These are phyloP conservation scores for Chitala chitala DNA, from an alignment of 2,113 vertebrate species.

Conservation along the genomic window DNA sequence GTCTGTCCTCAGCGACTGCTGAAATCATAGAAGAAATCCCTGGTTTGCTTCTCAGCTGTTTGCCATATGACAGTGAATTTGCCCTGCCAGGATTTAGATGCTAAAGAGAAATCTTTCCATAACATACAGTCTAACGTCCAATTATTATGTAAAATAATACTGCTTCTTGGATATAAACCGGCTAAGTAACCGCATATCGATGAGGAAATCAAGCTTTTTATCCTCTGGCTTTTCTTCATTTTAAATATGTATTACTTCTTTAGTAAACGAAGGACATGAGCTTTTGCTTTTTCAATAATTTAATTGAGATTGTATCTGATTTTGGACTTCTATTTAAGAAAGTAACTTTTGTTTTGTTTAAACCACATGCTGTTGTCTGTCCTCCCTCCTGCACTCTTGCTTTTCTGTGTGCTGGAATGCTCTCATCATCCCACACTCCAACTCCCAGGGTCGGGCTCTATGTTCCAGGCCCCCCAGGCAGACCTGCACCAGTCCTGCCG, in stretches of 20 bases:
- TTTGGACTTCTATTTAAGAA: constrained; percentile 29
- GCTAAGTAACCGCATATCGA: not conserved
- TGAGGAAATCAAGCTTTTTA: not conserved
- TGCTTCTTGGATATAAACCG: not conserved
- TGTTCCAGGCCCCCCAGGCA: constrained; percentile 26
- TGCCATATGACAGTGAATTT: not conserved
- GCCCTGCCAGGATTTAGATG: not conserved
- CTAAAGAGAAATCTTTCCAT: too few species aligned
- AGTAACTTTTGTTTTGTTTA: constrained; percentile 20
- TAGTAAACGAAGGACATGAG: constrained; percentile 1
- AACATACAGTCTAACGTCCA: too few species aligned
- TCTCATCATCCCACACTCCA: not conserved
- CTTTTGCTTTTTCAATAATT: not conserved
- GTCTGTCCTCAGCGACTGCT: not conserved
- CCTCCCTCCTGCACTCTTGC: not conserved
- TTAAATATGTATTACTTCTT: not conserved
- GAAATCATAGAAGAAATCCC: not conserved
- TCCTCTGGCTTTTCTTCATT: not conserved
- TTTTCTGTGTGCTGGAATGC: not conserved
- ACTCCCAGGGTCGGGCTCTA: constrained; percentile 27
- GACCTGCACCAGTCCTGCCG: constrained; percentile 64
- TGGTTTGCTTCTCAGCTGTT: not conserved
- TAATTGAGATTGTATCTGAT: constrained; percentile 14
- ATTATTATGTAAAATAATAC: not conserved
- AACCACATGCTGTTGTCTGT: not conserved